Evolutionary conservation across 2,888 invertebrate species (phyloP).

Genomic region (Pseudococcus longispinus): DNA sequence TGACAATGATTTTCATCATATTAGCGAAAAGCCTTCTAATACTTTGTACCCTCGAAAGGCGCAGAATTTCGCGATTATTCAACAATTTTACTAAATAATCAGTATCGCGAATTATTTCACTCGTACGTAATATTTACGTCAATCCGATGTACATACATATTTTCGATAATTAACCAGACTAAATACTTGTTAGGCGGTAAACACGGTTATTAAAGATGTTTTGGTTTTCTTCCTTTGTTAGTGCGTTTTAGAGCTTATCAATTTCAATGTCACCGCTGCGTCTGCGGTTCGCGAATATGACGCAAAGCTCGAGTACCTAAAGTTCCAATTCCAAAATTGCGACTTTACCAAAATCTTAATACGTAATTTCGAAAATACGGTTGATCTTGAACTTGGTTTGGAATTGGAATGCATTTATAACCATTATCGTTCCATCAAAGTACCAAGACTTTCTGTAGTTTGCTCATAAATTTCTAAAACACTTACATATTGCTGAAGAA

Average conservation of each 20-base stretch:
- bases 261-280: slow-evolving; percentile 10
- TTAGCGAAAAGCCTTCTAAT: background rate
- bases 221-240: background rate
- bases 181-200: background rate
- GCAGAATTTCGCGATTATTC: background rate
- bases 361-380: background rate
- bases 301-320: too few species aligned
- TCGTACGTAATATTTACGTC: background rate
- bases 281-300: background rate
- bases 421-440: too few species aligned
- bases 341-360: background rate
- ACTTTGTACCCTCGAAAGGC: slow-evolving; percentile 13
- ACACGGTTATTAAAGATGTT: background rate
- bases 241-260: background rate
- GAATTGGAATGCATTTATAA: too few species aligned
- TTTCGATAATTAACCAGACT: background rate
- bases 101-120: background rate
- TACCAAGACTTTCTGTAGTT: too few species aligned
- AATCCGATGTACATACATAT: background rate
- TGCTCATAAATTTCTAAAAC: too few species aligned
- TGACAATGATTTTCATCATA: slow-evolving; percentile 2
- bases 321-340: background rate
- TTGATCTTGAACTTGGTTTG: too few species aligned
- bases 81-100: background rate
- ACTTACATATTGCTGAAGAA: too few species aligned